Conservation (phyloP, 2,797 vertebrate genomes). For the Bradypodion pumilum region DNA sequence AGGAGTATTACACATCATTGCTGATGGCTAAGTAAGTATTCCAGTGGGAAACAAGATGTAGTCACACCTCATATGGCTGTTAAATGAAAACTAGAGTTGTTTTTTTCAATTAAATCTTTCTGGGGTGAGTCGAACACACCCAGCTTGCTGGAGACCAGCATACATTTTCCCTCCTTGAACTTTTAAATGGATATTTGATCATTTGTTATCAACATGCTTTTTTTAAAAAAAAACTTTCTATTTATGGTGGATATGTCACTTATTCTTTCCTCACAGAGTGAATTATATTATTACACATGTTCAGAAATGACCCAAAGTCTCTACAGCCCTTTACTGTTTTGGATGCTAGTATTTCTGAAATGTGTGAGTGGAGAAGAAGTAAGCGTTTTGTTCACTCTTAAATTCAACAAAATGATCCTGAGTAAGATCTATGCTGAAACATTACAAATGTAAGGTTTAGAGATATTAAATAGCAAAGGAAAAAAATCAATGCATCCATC, state of each 20-base stretch:
- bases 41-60: slow-evolving; percentile 26
- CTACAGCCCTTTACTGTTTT: slow-evolving; percentile 36
- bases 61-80: slow-evolving; percentile 30
- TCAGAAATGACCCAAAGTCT: slow-evolving; percentile 54
- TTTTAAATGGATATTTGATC: slow-evolving; percentile 40
- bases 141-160: slow-evolving; percentile 17
- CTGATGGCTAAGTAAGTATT: slow-evolving; percentile 45
- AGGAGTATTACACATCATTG: slow-evolving; percentile 30
- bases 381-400: slow-evolving; percentile 55
- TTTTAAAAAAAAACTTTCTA: slow-evolving; percentile 35
- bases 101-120: slow-evolving; percentile 48
- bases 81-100: slow-evolving; percentile 37
- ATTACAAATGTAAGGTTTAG: background rate
- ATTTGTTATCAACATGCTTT: slow-evolving; percentile 47
- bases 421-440: background rate
- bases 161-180: slow-evolving; percentile 12
- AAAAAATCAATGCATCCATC: background rate
- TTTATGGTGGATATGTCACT: slow-evolving; percentile 29
- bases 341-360: slow-evolving; percentile 12
- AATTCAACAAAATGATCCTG: slow-evolving; percentile 50
- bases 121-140: slow-evolving; percentile 31
- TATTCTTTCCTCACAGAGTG: slow-evolving; percentile 19
- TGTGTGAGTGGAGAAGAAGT: background rate
- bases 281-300: slow-evolving; percentile 42
- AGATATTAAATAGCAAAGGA: background rate